Evolutionary conservation across 2,797 vertebrate species (phyloP), one percentile per base, ranked within the genome.

Genomic region (Hydrophis major): DNA sequence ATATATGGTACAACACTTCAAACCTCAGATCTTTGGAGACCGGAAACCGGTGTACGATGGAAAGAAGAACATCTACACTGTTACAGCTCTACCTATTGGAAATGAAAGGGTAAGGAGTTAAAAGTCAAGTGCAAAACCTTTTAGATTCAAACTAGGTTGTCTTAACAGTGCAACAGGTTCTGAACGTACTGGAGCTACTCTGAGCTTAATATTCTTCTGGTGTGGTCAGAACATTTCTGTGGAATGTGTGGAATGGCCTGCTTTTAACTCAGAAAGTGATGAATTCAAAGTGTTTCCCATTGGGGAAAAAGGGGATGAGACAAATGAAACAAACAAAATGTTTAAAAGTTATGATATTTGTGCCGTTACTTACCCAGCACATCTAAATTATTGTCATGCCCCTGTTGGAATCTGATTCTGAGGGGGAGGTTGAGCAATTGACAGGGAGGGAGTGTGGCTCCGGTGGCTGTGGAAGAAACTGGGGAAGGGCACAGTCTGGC

Each of bases 1-100:
- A 96, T 99, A 99, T 97, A 99, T 99, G 99, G 99, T 99, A 90
- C 99, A 99, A 94, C 99, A 99, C 98, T 99, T 99, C 98, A 99
- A 99, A 96, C 99, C 99, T 0, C 99, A 99, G 98, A 99, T 99
- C 96, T 99, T 99, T 53, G 99, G 99, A 0, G 99, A 99, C 97
- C 98, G 99, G 96, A 99, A 99, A 95, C 99, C 99, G 0, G 99
- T 99, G 86, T 99, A 99, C 0, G 99, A 99, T 93, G 99, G 99
- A 95, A 99, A 99, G 98, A 99, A 99, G 98, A 99, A 99, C 96
- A 99, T 99, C 97, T 99, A 99, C 97, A 99, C 99, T 0, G 99
- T 99, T 97, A 98, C 99, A 8, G 98, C 99, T 50, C 98, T 99
- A 96, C 99, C 99, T 88, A 99, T 99, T 92, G 99, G 99, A 91